Percentiles rank a stretch among this genome's conserved stretches.
phyloP scores from a whole-genome alignment of 2,888 invertebrate genomes.

The Eumacrocentrus americanus region DNA sequence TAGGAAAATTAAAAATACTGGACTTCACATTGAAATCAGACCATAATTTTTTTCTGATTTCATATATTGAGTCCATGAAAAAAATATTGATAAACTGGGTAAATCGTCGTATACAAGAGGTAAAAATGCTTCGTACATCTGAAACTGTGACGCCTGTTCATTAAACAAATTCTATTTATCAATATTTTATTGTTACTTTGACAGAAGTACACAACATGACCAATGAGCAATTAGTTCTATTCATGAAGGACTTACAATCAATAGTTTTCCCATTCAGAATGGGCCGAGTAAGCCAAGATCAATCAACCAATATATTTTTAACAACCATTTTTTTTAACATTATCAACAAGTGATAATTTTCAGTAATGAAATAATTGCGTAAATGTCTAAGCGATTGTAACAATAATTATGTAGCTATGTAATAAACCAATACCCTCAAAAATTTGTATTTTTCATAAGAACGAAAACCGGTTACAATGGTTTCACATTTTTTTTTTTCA shows the following conservation, averaged over 20 bases:
- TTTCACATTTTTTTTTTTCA: constrained; percentile 9
- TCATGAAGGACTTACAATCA: background rate
- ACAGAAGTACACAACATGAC: background rate
- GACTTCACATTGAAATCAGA: background rate
- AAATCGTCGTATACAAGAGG: too few species aligned
- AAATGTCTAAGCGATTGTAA: constrained; percentile 14
- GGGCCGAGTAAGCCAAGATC: background rate
- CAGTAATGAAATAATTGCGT: constrained; percentile 5
- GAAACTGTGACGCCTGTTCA: too few species aligned
- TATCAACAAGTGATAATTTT: background rate
- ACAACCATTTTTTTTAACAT: background rate
- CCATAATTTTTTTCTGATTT: too few species aligned
- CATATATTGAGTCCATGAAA: too few species aligned
- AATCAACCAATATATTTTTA: background rate
- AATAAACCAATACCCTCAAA: constrained; percentile 27
- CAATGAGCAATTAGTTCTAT: background rate
- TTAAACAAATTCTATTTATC: too few species aligned
- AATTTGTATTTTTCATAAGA: constrained; percentile 13
- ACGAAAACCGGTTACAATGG: constrained; percentile 15
- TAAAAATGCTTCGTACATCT: too few species aligned
- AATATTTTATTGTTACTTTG: background rate
- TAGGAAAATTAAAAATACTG: background rate
- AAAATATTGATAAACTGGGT: too few species aligned
- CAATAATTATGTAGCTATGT: constrained; percentile 30
- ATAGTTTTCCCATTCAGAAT: background rate